Evolutionary conservation across 2,113 vertebrate species (phyloP).

Genomic region (Megaleporinus macrocephalus): DNA sequence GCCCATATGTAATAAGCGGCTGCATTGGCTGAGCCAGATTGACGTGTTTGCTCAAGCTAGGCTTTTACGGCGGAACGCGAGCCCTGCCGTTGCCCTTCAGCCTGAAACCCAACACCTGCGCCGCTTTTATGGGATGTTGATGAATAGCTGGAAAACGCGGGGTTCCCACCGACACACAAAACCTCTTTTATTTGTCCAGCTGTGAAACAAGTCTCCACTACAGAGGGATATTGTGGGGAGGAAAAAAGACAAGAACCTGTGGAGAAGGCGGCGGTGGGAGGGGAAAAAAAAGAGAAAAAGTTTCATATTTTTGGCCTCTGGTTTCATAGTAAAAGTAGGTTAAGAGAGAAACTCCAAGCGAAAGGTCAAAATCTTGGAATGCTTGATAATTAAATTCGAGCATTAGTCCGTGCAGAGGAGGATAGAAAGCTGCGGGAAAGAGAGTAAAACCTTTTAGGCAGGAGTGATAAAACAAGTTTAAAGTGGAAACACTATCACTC

Average conservation of each 20-base stretch:
- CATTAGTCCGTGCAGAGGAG: neutral
- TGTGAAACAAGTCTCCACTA: constrained; percentile 52
- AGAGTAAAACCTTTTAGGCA: neutral
- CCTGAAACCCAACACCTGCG: constrained; percentile 62
- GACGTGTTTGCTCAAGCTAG: constrained; percentile 48
- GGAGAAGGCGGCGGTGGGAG: constrained; percentile 6
- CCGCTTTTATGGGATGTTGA: constrained; percentile 62
- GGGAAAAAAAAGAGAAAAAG: neutral
- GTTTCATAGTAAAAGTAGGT: constrained; percentile 45
- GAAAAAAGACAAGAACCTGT: constrained; percentile 33
- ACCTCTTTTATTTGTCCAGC: constrained; percentile 65
- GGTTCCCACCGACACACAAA: constrained; percentile 63
- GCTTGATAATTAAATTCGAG: constrained; percentile 33
- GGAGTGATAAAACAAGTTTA: neutral
- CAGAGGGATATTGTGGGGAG: constrained; percentile 45
- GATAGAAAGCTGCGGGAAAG: neutral
- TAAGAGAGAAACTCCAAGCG: constrained; percentile 14
- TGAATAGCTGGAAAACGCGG: constrained; percentile 59
- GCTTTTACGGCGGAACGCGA: constrained; percentile 44
- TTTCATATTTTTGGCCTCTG: constrained; percentile 55
- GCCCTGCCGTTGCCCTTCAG: constrained; percentile 47
- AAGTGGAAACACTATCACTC: neutral
- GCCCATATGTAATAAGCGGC: constrained; percentile 20
- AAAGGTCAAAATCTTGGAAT: constrained; percentile 25
- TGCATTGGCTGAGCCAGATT: constrained; percentile 46